These are phyloP conservation scores for Stegophylla sp. DNA, from an alignment of 2,888 invertebrate genomes.

Conservation along the genomic window DNA sequence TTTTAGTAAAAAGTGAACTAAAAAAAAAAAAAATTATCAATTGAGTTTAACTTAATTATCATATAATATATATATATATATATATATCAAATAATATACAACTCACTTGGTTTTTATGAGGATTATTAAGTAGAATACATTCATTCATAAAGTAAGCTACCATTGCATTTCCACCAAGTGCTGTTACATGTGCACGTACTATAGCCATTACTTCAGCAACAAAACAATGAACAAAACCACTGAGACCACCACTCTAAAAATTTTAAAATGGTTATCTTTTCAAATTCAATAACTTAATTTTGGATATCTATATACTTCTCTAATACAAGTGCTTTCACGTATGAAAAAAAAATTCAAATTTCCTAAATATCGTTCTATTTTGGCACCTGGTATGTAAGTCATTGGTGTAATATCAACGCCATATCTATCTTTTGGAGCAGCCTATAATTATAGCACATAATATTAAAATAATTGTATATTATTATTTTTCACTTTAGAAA, in stretches of 20 bases:
- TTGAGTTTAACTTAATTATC: too few relatives aligned
- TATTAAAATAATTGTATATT: too few relatives aligned
- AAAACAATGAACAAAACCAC: conserved; percentile 93
- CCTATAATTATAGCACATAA: background rate
- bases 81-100: conserved; percentile 28
- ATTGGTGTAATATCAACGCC: conserved; percentile 84
- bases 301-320: conserved; percentile 70
- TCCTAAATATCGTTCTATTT: conserved; percentile 82
- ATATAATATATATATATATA: too few relatives aligned
- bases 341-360: conserved; percentile 94
- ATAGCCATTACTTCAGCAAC: conserved; percentile 92
- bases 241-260: conserved; percentile 76
- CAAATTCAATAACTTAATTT: background rate
- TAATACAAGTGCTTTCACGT: conserved; percentile 88
- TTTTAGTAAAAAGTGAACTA: background rate
- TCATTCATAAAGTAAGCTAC: conserved; percentile 93
- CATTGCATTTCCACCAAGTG: conserved; percentile 93
- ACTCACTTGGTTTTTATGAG: conserved; percentile 93
- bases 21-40: conserved; percentile 40
- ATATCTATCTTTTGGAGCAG: conserved; percentile 62
- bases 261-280: conserved; percentile 6
- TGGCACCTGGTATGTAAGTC: conserved; percentile 78
- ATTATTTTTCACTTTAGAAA: too few relatives aligned
- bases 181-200: conserved; percentile 89
- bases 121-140: conserved; percentile 87